Conservation (phyloP, 1,140 invertebrate species). For the Neotoxoptera formosana region DNA sequence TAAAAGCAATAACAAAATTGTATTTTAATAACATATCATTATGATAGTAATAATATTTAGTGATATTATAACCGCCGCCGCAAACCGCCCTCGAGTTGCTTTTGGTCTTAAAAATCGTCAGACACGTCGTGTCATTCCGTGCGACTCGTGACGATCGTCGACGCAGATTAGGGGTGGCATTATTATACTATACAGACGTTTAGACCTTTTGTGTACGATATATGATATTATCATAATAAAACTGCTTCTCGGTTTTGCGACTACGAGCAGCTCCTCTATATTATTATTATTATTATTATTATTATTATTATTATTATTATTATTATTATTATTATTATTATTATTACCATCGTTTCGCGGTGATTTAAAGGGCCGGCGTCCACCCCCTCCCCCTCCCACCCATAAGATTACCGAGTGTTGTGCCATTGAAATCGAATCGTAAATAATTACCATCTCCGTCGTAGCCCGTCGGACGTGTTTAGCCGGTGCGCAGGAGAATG, state of each 20-base stretch:
- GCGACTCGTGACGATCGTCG: background rate
- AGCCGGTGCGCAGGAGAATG: background rate
- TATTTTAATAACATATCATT: too few relatives aligned
- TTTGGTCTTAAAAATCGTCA: background rate
- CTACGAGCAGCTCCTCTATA: background rate
- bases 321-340: too few relatives aligned
- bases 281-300: too few relatives aligned
- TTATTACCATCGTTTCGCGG: background rate
- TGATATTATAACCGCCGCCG: too few relatives aligned
- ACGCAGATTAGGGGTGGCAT: background rate
- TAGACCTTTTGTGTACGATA: background rate
- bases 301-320: too few relatives aligned
- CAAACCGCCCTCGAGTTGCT: background rate
- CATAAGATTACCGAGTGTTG: too few relatives aligned
- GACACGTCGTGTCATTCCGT: background rate
- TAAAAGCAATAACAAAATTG: background rate
- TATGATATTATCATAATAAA: background rate
- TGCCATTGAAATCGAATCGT: background rate
- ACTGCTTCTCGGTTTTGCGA: background rate
- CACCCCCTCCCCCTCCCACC: too few relatives aligned
- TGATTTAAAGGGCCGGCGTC: background rate
- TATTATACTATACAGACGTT: background rate
- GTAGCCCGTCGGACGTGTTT: background rate
- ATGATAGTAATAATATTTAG: too few relatives aligned
- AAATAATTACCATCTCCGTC: background rate